Percentiles rank a stretch among this genome's conserved stretches.
Conservation (phyloP, 2,113 vertebrate genomes). For the Clarias macrocephalus region DNA sequence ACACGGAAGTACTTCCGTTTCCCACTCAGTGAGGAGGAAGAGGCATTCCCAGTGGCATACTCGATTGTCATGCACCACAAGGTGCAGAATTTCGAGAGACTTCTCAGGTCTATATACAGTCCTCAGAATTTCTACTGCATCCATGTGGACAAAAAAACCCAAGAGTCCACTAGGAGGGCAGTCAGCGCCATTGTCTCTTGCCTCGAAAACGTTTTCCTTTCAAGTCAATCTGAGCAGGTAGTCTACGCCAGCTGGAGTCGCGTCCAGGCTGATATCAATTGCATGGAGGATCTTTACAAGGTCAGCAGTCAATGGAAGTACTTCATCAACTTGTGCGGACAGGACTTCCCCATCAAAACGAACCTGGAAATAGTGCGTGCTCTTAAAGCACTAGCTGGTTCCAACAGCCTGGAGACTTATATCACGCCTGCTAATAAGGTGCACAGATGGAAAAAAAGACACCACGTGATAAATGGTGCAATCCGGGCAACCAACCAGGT, state of each 20-base stretch:
- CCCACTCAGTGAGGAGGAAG: slow-evolving; percentile 82
- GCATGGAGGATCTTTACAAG: slow-evolving; percentile 84
- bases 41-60: slow-evolving; percentile 85
- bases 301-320: slow-evolving; percentile 81
- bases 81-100: slow-evolving; percentile 70
- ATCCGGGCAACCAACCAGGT: slow-evolving; percentile 65
- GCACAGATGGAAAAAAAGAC: slow-evolving; percentile 70
- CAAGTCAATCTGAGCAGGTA: slow-evolving; percentile 75
- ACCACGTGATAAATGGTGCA: slow-evolving; percentile 69
- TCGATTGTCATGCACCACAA: slow-evolving; percentile 89
- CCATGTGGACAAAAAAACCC: slow-evolving; percentile 82
- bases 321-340: slow-evolving; percentile 88
- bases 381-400: slow-evolving; percentile 75
- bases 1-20: slow-evolving; percentile 80
- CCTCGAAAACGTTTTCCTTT: slow-evolving; percentile 85
- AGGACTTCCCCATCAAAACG: slow-evolving; percentile 93
- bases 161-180: slow-evolving; percentile 69
- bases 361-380: slow-evolving; percentile 85
- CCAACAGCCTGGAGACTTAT: slow-evolving; percentile 86
- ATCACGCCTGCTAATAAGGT: slow-evolving; percentile 74
- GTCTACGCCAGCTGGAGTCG: slow-evolving; percentile 85
- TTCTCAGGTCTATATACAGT: slow-evolving; percentile 69
- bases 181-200: slow-evolving; percentile 78
- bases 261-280: slow-evolving; percentile 91
- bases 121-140: slow-evolving; percentile 81